These are phyloP conservation scores for Nesogale talazaci DNA, from an alignment of 2,113 vertebrate genomes.

Conservation along the genomic window DNA sequence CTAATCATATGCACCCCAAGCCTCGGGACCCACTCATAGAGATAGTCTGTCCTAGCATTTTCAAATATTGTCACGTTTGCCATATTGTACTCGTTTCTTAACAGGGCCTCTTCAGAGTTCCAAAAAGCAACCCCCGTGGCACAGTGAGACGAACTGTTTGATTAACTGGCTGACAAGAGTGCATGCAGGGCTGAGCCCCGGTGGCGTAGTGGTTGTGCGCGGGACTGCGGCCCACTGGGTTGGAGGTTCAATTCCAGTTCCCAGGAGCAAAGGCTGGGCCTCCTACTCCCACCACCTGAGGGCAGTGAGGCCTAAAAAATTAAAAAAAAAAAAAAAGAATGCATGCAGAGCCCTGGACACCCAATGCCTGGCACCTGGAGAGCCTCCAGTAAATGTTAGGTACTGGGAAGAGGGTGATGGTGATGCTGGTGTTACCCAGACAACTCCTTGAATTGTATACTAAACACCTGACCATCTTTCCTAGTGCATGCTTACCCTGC, in stretches of 20 bases:
- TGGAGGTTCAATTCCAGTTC: too few relatives aligned
- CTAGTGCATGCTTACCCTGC: background rate
- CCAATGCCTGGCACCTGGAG: background rate
- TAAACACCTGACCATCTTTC: background rate
- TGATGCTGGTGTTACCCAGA: background rate
- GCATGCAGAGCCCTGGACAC: background rate
- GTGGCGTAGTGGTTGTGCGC: too few relatives aligned
- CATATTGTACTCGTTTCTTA: background rate
- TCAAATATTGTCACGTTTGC: background rate
- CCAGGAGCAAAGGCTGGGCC: too few relatives aligned
- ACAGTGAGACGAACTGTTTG: conserved; percentile 9
- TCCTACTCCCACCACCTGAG: too few relatives aligned
- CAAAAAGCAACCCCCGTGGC: conserved; percentile 26
- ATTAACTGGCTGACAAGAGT: conserved; percentile 29
- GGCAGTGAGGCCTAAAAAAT: too few relatives aligned
- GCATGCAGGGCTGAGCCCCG: background rate
- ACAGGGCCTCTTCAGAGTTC: conserved; percentile 42
- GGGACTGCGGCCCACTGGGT: too few relatives aligned
- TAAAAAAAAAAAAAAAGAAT: too few relatives aligned
- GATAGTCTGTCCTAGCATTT: background rate
- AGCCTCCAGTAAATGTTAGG: background rate
- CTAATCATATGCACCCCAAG: background rate
- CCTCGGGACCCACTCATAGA: background rate
- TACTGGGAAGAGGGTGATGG: background rate
- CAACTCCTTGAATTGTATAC: background rate